Percentiles rank a stretch among this genome's conserved stretches.
These are phyloP conservation scores for Trichogramma evanescens DNA, from an alignment of 2,888 invertebrate species.

Conservation along the genomic window DNA sequence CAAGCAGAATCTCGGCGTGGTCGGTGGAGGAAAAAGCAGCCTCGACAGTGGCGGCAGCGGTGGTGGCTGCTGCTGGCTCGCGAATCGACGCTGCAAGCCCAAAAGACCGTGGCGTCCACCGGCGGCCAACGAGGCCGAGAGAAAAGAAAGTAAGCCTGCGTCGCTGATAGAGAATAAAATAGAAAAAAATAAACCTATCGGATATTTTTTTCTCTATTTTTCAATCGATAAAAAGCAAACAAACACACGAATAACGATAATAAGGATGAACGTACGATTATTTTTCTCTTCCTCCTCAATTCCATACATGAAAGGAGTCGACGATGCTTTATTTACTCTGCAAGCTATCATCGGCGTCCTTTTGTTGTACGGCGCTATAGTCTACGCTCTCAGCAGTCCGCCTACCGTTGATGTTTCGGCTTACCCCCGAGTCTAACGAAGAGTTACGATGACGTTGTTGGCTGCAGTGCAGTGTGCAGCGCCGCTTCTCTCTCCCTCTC, in stretches of 20 bases:
- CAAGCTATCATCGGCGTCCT: constrained; percentile 32
- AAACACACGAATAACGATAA: neutral
- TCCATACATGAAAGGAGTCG: constrained; percentile 28
- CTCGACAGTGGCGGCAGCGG: too few relatives aligned
- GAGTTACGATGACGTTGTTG: constrained; percentile 4
- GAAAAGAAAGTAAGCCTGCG: neutral
- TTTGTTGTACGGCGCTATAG: constrained; percentile 31
- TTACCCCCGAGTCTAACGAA: constrained; percentile 15
- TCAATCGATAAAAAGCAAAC: neutral
- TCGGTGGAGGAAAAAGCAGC: too few relatives aligned
- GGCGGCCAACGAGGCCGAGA: constrained; percentile 4
- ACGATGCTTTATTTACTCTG: constrained; percentile 35
- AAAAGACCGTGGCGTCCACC: too few relatives aligned
- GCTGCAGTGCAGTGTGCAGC: neutral
- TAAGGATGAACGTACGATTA: too few relatives aligned
- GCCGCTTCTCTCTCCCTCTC: neutral
- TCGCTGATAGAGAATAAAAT: neutral
- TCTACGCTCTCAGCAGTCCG: constrained; percentile 34
- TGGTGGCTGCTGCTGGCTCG: too few relatives aligned
- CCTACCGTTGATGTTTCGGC: constrained; percentile 21
- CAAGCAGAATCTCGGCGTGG: too few relatives aligned
- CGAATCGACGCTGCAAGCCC: too few relatives aligned
- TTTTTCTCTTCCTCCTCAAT: too few relatives aligned
- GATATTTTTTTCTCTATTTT: neutral
- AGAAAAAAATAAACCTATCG: neutral